Evolutionary conservation across 2,797 vertebrate species (phyloP).

Genomic region (Spea hammondii): DNA sequence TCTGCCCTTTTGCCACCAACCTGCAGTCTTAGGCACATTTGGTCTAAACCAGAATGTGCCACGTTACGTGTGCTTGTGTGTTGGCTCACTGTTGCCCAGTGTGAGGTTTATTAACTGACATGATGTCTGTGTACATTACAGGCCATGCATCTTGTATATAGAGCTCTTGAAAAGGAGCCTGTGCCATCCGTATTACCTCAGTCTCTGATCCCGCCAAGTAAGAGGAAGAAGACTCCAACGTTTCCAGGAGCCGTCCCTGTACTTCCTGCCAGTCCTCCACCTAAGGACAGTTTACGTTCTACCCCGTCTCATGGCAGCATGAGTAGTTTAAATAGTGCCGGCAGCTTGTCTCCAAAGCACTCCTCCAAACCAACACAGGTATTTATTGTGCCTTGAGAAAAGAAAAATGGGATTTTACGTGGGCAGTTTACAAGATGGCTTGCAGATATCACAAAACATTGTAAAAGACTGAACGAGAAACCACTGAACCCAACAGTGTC

Average conservation of each 20-base stretch:
- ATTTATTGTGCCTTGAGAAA: constrained; percentile 7
- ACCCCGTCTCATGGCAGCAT: constrained; percentile 92
- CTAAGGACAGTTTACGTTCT: constrained; percentile 90
- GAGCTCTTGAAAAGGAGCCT: constrained; percentile 94
- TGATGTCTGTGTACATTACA: constrained; percentile 57
- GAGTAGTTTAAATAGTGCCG: constrained; percentile 91
- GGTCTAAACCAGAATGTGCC: no score
- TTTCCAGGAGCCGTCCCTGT: constrained; percentile 78
- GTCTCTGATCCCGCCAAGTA: constrained; percentile 85
- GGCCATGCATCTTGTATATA: constrained; percentile 98
- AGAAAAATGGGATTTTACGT: no score
- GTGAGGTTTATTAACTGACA: not conserved
- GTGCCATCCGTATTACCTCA: constrained; percentile 85
- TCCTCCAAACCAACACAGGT: constrained; percentile 85
- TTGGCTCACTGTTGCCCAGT: no score
- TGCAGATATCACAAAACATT: no score
- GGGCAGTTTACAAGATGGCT: no score
- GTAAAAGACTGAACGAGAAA: not conserved
- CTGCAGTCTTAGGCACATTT: no score
- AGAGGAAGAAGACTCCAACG: constrained; percentile 84
- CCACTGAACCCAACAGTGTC: not conserved
- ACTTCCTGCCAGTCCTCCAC: constrained; percentile 88
- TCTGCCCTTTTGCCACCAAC: no score
- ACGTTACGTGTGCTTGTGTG: no score
- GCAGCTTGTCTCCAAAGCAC: constrained; percentile 94